Evolutionary conservation across 64 coral and sea anemone species (phyloP).

Genomic region (Pocillopora damicornis): DNA sequence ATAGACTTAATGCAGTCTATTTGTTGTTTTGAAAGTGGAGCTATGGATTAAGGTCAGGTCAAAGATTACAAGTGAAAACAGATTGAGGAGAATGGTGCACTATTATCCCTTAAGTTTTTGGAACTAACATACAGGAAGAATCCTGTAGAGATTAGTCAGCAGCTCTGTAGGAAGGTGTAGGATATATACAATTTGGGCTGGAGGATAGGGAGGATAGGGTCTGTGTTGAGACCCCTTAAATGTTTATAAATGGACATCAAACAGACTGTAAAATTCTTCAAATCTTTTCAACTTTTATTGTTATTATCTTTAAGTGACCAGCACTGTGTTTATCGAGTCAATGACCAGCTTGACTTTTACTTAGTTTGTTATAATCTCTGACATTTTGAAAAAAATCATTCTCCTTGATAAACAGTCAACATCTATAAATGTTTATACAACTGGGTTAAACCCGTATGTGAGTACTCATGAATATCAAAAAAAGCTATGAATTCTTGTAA

Average conservation of each 20-base stretch:
- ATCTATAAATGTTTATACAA: constrained; percentile 70
- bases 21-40: no score
- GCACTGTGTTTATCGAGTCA: constrained; percentile 83
- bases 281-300: constrained; percentile 40
- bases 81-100: no score
- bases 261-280: neutral
- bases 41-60: no score
- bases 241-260: neutral
- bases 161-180: no score
- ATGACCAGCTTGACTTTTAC: constrained; percentile 93
- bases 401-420: constrained; percentile 76
- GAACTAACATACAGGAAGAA: no score
- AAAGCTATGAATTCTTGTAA: constrained; percentile 60
- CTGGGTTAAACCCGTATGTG: constrained; percentile 57
- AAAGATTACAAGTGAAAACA: no score
- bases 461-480: constrained; percentile 60
- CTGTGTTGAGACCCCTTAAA: neutral
- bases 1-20: no score
- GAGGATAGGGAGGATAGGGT: neutral
- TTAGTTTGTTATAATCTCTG: constrained; percentile 71
- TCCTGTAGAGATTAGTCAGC: no score
- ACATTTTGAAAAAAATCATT: constrained; percentile 72
- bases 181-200: neutral
- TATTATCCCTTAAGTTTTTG: no score
- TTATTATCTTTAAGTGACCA: constrained; percentile 79